Base-by-base conservation (phyloP, 2,113 vertebrate genomes). In the Myodes glareolus region DNA sequence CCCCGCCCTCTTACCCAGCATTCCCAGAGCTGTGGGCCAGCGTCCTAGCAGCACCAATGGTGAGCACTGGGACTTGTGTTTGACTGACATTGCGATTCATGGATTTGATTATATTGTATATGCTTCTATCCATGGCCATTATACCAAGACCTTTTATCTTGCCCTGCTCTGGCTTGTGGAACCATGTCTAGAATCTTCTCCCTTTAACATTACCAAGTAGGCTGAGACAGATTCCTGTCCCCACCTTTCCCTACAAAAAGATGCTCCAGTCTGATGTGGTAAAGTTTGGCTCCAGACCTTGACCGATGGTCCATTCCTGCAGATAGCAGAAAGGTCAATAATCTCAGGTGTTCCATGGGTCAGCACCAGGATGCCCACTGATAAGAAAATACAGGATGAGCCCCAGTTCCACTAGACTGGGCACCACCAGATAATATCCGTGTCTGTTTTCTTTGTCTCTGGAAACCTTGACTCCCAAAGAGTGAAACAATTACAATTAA, bases 111-210 rank as follows among this genome's bases (percentile, higher is more conserved):
- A 4, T 5, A 9, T 5, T 5, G 1, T 10, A 11, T 5, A 3
- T 7, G 12, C 13, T 36, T 77, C 47, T 5, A 4, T 3, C 33
- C 7, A 0, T 12, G 13, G 50, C 16, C 39, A 9, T 10, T 11
- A 31, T n/a, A 4, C 16, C 2, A 11, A 0, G 4, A 55, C 23
- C 4, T 5, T 31, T 45, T 19, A 8, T 8, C 25, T 4, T 4
- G 3, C 3, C 4, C 21, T 21, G 2, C 7, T 39, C 12, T 50
- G 39, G 58, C 73, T 55, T 29, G 4, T 27, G 72, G 33, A 23
- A 2, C 9, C 77, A n/a, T 36, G 8, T 42, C 36, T 6, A 6
- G 4, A 45, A 29, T 21, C 17, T 2, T 39, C 73, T 63, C 67
- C 31, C 21, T 67, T 13, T 2, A 63, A 45, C 23, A 1, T 5